Evolutionary conservation across 2,113 vertebrate genomes (phyloP), one percentile per base, ranked within the genome.

Genomic region (Scatophagus argus): DNA sequence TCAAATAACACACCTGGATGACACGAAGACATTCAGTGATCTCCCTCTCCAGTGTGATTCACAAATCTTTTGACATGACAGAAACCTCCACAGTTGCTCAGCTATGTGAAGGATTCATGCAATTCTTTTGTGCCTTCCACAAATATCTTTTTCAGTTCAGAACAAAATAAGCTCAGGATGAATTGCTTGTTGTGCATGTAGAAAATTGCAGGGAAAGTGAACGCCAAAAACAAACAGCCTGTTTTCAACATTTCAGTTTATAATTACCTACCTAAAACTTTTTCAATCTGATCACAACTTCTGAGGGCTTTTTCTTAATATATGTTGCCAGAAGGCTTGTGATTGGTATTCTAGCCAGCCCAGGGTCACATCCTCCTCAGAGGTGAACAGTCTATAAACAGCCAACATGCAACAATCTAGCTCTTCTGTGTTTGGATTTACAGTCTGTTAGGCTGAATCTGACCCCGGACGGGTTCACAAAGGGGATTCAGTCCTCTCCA

Each of bases 1-100:
- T 85, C 54, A 84, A 31, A 17, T 64, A n/a, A 1, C 14, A 58
- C 86, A 91, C 81, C 86, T 90, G 90, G 59, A 63, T 21, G 67
- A 69, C 68, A 64, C 47, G 76, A 65, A 39, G 0, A 46, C 63
- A 72, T 41, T 55, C 71, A 56, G 67, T 58, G 19, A 8, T 55
- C 62, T 58, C 32, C 36, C 38, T 38, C 79, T 54, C 29, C 61
- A 32, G 23, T 23, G 43, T 82, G 72, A 87, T 63, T 87, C 71
- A 88, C 52, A 74, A 65, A 83, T 60, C 58, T 41, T 61, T 62
- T 36, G 46, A 84, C 77, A 49, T 77, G 43, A 89, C 82, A 38
- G 32, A 59, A 85, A 84, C 64, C 56, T 60, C 34, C 55, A 66
- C 85, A 87, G 85, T 86, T 87, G 86, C 61, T 77, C 21, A 4